A percentile compares a stretch with the other conserved stretches of the same genome.
phyloP scores from a whole-genome alignment of 2,888 invertebrate species.

The Micoletzkya japonica region DNA sequence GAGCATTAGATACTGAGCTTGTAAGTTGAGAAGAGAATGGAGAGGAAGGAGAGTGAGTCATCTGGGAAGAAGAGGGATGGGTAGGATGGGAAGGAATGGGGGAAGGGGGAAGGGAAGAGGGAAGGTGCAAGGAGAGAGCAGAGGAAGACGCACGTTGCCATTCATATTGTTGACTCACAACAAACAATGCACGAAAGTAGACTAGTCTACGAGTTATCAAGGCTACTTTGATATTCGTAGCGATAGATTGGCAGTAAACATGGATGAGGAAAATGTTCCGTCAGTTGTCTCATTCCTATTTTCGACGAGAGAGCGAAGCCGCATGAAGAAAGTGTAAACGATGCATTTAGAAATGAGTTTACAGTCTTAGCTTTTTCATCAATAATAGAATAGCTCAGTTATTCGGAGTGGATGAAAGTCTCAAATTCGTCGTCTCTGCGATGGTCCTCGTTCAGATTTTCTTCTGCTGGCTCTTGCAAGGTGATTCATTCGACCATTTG shows the following conservation, averaged over 20 bases:
- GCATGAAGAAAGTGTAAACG: no score
- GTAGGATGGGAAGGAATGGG: neutral
- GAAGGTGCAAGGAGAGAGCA: no score
- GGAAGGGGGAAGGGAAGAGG: neutral
- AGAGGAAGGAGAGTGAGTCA: neutral
- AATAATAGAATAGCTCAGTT: conserved; percentile 42
- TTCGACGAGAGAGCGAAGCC: neutral
- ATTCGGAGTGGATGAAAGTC: conserved; percentile 53
- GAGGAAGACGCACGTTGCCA: no score
- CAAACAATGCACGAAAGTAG: no score
- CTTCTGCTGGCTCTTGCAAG: conserved; percentile 52
- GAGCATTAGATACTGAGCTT: neutral
- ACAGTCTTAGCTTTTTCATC: neutral
- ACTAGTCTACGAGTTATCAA: no score
- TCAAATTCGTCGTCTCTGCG: conserved; percentile 54
- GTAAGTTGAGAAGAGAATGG: neutral
- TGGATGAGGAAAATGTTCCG: no score
- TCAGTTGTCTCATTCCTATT: no score
- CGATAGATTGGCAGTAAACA: no score
- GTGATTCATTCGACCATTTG: conserved; percentile 28
- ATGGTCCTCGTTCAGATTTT: conserved; percentile 53
- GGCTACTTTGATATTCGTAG: no score
- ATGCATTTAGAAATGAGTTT: conserved; percentile 4
- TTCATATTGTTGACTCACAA: no score
- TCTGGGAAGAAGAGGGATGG: neutral